Percentiles rank a stretch among this genome's conserved stretches.
Evolutionary conservation across 2,888 invertebrate species (phyloP).

Genomic region (Entomobrya proxima): DNA sequence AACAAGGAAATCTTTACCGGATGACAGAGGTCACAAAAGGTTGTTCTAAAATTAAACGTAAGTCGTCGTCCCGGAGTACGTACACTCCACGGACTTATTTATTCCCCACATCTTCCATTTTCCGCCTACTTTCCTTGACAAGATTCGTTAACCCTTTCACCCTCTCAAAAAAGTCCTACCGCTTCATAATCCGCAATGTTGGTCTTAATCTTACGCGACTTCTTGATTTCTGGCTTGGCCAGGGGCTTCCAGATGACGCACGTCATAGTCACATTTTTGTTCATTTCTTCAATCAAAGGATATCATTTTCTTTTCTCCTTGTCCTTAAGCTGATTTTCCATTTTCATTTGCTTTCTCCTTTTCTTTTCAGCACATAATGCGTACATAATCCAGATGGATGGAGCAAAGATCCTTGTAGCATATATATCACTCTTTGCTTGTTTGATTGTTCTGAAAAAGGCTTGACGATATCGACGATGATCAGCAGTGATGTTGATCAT

Average conservation of each 20-base stretch:
- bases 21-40: no score
- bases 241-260: constrained; percentile 20
- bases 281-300: constrained; percentile 12
- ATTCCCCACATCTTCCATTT: no score
- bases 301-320: not conserved
- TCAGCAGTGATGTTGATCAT: not conserved
- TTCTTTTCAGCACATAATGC: not conserved
- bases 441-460: not conserved
- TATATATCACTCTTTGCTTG: not conserved
- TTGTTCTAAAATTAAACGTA: no score
- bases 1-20: no score
- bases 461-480: constrained; percentile 11
- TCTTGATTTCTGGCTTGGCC: not conserved
- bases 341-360: constrained; percentile 5
- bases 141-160: not conserved
- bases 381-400: constrained; percentile 20
- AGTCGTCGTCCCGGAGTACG: no score
- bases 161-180: no score
- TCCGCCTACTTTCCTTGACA: not conserved
- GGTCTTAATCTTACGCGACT: not conserved
- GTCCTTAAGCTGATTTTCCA: constrained; percentile 6
- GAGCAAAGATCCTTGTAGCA: not conserved
- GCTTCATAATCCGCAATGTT: no score
- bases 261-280: constrained; percentile 4
- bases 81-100: no score